phyloP scores from a whole-genome alignment of 1,140 invertebrate genomes.

The Conus betulinus region DNA sequence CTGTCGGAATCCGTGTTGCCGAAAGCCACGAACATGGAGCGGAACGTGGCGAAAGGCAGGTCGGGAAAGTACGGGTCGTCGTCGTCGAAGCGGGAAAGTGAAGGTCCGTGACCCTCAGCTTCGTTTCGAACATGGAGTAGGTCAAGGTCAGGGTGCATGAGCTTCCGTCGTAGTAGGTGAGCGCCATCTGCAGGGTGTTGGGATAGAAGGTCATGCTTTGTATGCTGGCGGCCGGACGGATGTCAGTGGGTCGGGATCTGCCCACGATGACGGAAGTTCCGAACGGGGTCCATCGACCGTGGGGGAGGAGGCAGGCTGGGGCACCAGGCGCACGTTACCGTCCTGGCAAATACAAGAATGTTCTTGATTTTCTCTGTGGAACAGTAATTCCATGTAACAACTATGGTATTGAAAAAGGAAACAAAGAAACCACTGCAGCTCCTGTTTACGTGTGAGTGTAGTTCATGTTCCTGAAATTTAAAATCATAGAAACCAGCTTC shows the following conservation, averaged over 20 bases:
- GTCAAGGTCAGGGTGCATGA: conserved; percentile 14
- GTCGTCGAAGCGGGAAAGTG: neutral
- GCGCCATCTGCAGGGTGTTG: conserved; percentile 10
- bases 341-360: conserved; percentile 2
- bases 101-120: neutral
- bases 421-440: no score
- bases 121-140: neutral
- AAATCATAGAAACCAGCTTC: no score
- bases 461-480: no score
- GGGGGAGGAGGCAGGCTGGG: conserved; percentile 10
- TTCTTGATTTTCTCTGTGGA: neutral
- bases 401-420: no score
- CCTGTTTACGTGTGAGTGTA: no score
- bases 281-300: neutral
- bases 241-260: neutral
- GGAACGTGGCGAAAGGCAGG: conserved; percentile 19
- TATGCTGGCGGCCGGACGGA: conserved; percentile 3
- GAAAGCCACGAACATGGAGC: conserved; percentile 35
- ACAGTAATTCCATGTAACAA: no score
- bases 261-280: conserved; percentile 17
- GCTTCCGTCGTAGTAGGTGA: conserved; percentile 35
- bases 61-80: neutral
- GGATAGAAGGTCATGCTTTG: neutral
- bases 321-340: conserved; percentile 25
- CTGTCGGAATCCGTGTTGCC: conserved; percentile 30